phyloP scores from a whole-genome alignment of 2,113 vertebrate species.

The Steatornis caripensis region DNA sequence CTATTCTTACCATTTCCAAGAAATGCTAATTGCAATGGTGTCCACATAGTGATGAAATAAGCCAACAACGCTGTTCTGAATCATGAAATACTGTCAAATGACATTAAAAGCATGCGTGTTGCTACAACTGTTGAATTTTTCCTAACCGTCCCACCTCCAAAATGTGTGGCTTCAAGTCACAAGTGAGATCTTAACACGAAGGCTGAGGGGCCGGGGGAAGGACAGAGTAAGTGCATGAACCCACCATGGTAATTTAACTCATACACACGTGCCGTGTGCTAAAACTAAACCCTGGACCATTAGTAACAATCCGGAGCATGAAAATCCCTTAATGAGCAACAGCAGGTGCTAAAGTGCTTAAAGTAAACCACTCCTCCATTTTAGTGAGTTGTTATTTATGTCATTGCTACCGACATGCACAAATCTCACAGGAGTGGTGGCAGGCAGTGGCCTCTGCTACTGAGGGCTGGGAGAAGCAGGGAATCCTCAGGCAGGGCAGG shows the following conservation, averaged over 20 bases:
- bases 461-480: neutral
- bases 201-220: neutral
- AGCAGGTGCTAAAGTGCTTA: slow-evolving; percentile 74
- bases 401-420: slow-evolving; percentile 5
- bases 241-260: neutral
- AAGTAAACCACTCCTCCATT: slow-evolving; percentile 60
- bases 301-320: slow-evolving; percentile 51
- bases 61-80: neutral
- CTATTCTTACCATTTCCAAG: neutral
- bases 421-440: neutral
- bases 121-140: neutral
- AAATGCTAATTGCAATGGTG: neutral
- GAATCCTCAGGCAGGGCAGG: neutral
- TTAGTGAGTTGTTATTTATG: slow-evolving; percentile 58
- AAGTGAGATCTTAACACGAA: neutral
- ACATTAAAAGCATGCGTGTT: neutral
- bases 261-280: neutral
- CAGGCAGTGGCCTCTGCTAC: neutral
- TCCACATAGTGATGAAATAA: neutral
- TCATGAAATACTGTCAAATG: neutral
- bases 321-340: slow-evolving; percentile 71
- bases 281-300: slow-evolving; percentile 9
- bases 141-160: neutral
- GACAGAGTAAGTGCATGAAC: neutral
- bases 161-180: neutral